Percentiles rank a stretch among this genome's conserved stretches.
Conservation (phyloP, 2,888 invertebrate species). For the Cataglyphis livida region DNA sequence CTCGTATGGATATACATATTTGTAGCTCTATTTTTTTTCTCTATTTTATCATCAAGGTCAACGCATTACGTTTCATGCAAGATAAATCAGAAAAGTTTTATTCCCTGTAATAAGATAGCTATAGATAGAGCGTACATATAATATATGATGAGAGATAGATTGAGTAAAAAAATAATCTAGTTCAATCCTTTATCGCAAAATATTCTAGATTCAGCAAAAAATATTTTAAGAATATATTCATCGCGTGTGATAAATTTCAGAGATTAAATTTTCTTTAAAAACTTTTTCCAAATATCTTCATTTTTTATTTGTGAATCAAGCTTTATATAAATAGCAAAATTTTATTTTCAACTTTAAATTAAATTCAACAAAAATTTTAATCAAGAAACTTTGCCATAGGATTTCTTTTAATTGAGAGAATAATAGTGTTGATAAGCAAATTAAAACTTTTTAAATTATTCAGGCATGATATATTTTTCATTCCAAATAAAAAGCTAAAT, state of each 20-base stretch:
- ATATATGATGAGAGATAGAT: neutral
- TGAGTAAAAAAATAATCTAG: neutral
- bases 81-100: neutral
- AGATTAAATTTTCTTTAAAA: neutral
- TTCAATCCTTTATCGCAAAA: neutral
- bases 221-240: neutral
- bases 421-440: neutral
- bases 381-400: neutral
- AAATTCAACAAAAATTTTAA: neutral
- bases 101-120: neutral
- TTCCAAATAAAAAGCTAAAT: neutral
- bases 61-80: neutral
- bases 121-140: neutral
- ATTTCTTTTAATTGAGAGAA: neutral
- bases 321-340: neutral
- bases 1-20: neutral
- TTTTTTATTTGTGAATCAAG: neutral
- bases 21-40: neutral
- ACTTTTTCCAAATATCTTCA: neutral
- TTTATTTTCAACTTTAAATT: neutral
- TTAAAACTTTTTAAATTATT: neutral
- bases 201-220: neutral
- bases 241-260: neutral
- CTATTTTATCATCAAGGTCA: constrained; percentile 13
- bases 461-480: neutral